phyloP scores from a whole-genome alignment of 2,888 invertebrate genomes.

The Loripinus fragilis region DNA sequence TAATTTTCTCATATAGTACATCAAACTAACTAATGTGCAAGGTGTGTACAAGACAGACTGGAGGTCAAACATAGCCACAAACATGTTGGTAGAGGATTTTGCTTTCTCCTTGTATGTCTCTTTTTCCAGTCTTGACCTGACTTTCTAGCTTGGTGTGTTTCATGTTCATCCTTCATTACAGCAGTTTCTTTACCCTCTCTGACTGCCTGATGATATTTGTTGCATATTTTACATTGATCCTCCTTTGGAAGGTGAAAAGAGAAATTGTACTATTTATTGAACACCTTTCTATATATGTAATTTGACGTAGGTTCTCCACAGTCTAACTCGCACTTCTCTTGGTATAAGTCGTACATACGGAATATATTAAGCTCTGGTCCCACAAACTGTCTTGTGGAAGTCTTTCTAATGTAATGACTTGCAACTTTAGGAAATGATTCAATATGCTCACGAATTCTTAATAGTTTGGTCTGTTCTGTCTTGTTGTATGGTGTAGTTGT shows the following conservation, averaged over 20 bases:
- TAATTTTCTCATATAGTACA: conserved; percentile 42
- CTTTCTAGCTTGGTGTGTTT: conserved; percentile 31
- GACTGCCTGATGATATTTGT: conserved; percentile 23
- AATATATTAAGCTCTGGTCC: too few species aligned
- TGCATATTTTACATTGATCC: conserved; percentile 50
- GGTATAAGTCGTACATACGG: neutral
- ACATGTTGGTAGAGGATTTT: neutral
- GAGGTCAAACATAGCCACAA: conserved; percentile 9
- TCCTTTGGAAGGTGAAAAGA: conserved; percentile 53
- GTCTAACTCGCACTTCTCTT: neutral
- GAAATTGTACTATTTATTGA: conserved; percentile 23
- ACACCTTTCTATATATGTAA: neutral
- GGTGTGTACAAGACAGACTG: conserved; percentile 22
- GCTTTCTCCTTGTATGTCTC: conserved; percentile 15
- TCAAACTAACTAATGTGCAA: neutral
- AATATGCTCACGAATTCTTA: too few species aligned
- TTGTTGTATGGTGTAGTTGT: too few species aligned
- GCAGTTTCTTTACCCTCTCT: conserved; percentile 1
- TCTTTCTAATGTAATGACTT: too few species aligned
- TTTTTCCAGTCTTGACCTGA: conserved; percentile 38
- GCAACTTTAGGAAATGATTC: too few species aligned
- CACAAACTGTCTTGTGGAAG: too few species aligned
- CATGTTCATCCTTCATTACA: conserved; percentile 18
- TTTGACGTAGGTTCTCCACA: neutral
- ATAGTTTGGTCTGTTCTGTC: too few species aligned